Evolutionary conservation across 2,888 invertebrate genomes (phyloP).

Genomic region (Bibio marci): DNA sequence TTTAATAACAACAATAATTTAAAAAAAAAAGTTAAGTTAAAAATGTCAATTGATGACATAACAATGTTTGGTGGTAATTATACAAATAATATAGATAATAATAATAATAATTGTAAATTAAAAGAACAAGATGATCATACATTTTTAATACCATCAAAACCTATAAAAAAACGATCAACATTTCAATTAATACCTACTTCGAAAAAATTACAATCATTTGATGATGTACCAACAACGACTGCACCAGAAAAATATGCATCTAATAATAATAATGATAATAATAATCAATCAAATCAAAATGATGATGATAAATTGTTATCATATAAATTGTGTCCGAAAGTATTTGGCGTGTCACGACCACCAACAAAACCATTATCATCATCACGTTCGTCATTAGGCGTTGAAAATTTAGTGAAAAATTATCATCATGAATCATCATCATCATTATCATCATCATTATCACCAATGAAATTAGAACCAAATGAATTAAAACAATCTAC

Average conservation of each 20-base stretch:
- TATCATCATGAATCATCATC: no score
- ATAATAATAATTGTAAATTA: constrained; percentile 5
- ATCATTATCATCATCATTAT: no score
- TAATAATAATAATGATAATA: no score
- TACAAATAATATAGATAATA: constrained; percentile 8
- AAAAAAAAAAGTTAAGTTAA: constrained; percentile 20
- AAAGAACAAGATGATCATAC: constrained; percentile 24
- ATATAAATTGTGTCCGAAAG: constrained; percentile 48
- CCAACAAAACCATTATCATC: no score
- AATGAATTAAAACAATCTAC: no score
- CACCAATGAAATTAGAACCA: no score
- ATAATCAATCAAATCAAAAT: constrained; percentile 11
- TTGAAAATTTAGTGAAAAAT: constrained; percentile 27
- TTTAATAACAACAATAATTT: constrained; percentile 26
- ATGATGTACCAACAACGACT: constrained; percentile 9
- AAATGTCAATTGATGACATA: constrained; percentile 41
- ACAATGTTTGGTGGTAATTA: constrained; percentile 29
- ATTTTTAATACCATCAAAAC: constrained; percentile 15
- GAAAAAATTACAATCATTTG: constrained; percentile 17
- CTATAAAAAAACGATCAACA: constrained; percentile 9
- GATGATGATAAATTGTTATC: constrained; percentile 18
- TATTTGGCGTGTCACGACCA: constrained; percentile 33
- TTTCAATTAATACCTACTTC: constrained; percentile 21
- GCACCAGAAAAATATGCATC: no score
- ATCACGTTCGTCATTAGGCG: constrained; percentile 18